phyloP scores from a whole-genome alignment of 2,797 vertebrate species.

The Myotis myotis region DNA sequence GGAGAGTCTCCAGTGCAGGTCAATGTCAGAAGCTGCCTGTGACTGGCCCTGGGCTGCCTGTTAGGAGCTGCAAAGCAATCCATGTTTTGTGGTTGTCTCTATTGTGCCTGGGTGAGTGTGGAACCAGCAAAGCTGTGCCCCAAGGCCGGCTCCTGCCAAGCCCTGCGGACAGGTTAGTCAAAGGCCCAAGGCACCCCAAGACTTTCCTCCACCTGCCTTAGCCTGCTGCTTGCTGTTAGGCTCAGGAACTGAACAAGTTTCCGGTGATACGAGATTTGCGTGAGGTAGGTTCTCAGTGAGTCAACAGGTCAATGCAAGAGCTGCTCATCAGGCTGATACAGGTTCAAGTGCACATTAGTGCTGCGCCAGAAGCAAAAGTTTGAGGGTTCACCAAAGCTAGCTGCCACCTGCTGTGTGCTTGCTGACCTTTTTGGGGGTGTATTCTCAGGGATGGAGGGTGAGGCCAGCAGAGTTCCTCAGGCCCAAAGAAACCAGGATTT shows the following conservation, averaged over 20 bases:
- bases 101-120: neutral
- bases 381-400: neutral
- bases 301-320: neutral
- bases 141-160: neutral
- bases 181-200: neutral
- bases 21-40: neutral
- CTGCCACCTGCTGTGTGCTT: neutral
- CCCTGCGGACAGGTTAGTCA: neutral
- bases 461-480: neutral
- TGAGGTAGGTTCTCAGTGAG: neutral
- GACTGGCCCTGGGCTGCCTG: neutral
- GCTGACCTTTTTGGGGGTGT: neutral
- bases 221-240: neutral
- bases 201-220: neutral
- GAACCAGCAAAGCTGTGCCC: neutral
- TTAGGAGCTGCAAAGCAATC: neutral
- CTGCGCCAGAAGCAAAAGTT: neutral
- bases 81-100: neutral
- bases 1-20: neutral
- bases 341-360: neutral
- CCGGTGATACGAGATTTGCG: neutral
- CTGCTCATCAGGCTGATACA: neutral
- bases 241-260: neutral
- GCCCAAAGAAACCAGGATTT: neutral
- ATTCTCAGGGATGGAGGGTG: neutral